Evolutionary conservation across 35 echinoderm and acorn worm species (phyloP).

Genomic region (Lytechinus variegatus): DNA sequence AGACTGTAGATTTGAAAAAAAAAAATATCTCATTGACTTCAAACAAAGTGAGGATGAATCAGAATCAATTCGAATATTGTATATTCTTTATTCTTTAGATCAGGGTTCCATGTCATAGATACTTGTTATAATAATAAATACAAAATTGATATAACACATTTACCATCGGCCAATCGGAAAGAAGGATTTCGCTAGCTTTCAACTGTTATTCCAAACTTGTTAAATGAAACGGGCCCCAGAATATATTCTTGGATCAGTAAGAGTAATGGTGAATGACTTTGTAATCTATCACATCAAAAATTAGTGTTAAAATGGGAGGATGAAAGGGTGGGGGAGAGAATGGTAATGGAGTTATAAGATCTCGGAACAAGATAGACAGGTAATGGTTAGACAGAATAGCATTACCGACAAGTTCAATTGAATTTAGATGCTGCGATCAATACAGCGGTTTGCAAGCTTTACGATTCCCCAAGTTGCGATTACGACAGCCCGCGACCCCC

Average conservation of each 20-base stretch:
- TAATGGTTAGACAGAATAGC: neutral
- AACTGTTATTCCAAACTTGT: no score
- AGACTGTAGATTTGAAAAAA: no score
- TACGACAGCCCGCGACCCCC: slow-evolving; percentile 29
- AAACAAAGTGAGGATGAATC: no score
- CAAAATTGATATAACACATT: no score
- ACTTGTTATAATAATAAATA: no score
- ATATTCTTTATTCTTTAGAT: no score
- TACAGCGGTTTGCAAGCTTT: neutral
- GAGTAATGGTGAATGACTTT: neutral
- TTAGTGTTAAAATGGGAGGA: neutral
- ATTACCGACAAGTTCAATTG: neutral
- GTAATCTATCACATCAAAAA: neutral
- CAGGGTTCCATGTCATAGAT: no score
- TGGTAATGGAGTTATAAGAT: neutral
- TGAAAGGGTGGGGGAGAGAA: neutral
- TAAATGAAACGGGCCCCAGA: neutral
- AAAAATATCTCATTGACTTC: no score
- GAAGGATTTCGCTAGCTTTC: no score
- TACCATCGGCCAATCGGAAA: no score
- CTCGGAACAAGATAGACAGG: neutral
- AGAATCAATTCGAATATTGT: no score
- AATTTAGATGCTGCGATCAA: slow-evolving; percentile 3
- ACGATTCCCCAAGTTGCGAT: slow-evolving; percentile 18
- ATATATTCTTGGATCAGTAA: neutral